A percentile compares a stretch with the other conserved stretches of the same genome.
Conservation (phyloP, 1,140 invertebrate species). For the Polyergus mexicanus region DNA sequence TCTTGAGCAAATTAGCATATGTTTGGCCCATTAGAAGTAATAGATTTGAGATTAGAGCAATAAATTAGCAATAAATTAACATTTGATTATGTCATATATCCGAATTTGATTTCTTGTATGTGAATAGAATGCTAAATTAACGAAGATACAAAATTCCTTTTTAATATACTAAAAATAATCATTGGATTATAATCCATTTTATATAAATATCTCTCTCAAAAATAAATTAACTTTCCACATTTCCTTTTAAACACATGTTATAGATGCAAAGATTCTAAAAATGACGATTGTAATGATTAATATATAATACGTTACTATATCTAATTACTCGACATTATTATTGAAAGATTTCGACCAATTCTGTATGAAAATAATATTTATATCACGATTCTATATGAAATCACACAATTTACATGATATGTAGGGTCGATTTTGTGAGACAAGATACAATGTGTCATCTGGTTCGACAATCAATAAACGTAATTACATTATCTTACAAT, state of each 20-base stretch:
- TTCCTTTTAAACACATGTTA: no score
- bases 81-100: no score
- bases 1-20: no score
- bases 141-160: background rate
- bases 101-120: no score
- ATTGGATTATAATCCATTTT: background rate
- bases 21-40: no score
- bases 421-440: background rate
- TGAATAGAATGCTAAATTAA: no score
- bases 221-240: background rate
- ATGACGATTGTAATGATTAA: background rate
- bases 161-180: background rate
- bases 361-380: conserved; percentile 4
- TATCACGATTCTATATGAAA: background rate
- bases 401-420: background rate
- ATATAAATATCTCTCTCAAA: background rate
- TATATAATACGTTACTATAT: background rate
- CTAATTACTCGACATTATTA: background rate
- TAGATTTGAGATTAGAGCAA: no score
- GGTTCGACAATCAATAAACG: conserved; percentile 24
- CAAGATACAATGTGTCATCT: conserved; percentile 2
- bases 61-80: no score
- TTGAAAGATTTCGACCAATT: background rate
- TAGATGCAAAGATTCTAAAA: background rate
- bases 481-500: conserved; percentile 69